phyloP scores from a whole-genome alignment of 2,113 vertebrate species.

The Rhinopomastus cyanomelas region DNA sequence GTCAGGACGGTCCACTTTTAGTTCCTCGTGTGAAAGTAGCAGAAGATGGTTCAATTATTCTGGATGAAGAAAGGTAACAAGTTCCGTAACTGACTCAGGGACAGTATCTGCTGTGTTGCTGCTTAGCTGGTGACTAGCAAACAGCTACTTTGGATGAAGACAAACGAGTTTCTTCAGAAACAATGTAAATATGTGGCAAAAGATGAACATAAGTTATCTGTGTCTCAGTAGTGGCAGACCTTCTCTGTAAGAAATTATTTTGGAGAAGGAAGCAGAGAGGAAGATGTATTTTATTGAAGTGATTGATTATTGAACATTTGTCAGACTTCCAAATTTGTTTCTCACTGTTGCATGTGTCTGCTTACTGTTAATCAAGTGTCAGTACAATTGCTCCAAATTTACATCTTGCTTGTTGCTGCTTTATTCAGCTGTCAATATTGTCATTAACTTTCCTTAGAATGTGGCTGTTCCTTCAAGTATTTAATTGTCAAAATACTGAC shows the following conservation, averaged over 20 bases:
- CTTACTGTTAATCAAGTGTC: neutral
- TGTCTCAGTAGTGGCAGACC: neutral
- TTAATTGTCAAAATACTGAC: neutral
- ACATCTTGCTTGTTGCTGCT: neutral
- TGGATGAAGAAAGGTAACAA: slow-evolving; percentile 93
- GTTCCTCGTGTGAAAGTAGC: slow-evolving; percentile 96
- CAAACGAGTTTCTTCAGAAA: neutral
- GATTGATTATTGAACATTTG: neutral
- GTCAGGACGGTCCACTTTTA: slow-evolving; percentile 77
- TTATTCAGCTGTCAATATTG: neutral
- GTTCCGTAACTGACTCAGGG: neutral
- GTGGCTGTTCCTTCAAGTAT: neutral
- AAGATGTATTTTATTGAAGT: neutral
- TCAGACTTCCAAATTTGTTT: neutral
- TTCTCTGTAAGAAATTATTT: neutral
- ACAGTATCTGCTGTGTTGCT: neutral
- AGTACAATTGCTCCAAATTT: neutral
- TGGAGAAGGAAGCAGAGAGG: neutral
- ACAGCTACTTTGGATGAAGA: neutral
- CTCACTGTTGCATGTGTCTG: neutral
- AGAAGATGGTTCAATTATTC: slow-evolving; percentile 95
- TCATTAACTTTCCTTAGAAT: neutral
- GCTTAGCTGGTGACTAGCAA: neutral
- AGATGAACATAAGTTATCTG: neutral
- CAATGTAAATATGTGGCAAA: neutral